Base-by-base conservation (phyloP, 1,140 invertebrate genomes). In the Brachionus angularis region DNA sequence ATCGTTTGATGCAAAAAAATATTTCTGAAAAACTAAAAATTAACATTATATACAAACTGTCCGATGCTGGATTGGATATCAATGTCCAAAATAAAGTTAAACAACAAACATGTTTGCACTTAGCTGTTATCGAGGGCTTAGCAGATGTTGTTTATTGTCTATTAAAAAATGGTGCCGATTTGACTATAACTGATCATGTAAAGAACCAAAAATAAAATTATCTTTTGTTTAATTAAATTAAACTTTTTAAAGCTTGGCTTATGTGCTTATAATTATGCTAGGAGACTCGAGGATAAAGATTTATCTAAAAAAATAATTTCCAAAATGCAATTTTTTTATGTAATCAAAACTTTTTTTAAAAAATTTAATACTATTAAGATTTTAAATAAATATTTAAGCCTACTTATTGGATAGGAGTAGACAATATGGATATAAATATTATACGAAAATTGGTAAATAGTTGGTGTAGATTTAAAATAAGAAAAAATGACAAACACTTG, bases 311-410 rank as follows among this genome's bases (percentile, higher is more conserved):
- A 49, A 36, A 67, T 67, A 18, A 67, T 67, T 25, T 12, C 27
- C 12, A 67, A 47, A 23, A 67, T 67, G 62, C 62, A 67, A 47
- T 34, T n/a, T 23, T 67, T 67, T 67, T 67, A 67, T 27, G 62
- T 67, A 67, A 46, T 12, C n/a, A n/a, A n/a, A n/a, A n/a, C n/a
- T n/a, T n/a, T n/a, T 47, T 16, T 23, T 25, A 39, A 47, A 47
- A 16, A 55, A 34, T 16, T 55, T 34, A 5, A 33, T 16, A 55
- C 16, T 29, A 16, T 33, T 33, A 33, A n/a, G 21, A 55, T 34
- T 12, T 34, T 18, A 29, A 36, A 23, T 16, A 23, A n/a, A 21
- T 23, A 39, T 23, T 16, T 10, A 42, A 67, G 62, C 62, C 62
- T 12, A 67, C 62, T 3, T 67, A 67, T 27, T 46, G 42, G 62